Conservation (phyloP, 2,888 invertebrate species). For the Drosophila tanythrix region DNA sequence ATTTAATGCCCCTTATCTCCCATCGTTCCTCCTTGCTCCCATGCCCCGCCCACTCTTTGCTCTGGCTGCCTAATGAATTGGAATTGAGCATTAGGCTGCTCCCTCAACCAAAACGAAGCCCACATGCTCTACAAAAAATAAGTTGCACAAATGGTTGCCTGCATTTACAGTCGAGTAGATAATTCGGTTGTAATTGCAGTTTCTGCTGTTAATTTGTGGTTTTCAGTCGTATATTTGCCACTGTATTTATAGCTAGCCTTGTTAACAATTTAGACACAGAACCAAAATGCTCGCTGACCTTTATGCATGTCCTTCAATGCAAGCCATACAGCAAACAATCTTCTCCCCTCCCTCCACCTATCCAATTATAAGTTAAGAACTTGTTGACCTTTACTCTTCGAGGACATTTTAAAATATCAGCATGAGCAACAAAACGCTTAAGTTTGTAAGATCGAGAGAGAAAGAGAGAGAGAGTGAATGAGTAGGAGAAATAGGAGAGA, state of each 20-base stretch:
- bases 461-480: background rate
- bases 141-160: conserved; percentile 5
- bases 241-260: background rate
- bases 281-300: conserved; percentile 30
- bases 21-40: background rate
- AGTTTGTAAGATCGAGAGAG: background rate
- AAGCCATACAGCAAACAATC: background rate
- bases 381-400: background rate
- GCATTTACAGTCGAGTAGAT: background rate
- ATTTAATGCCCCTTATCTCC: conserved; percentile 46
- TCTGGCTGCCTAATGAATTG: conserved; percentile 30
- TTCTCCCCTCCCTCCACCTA: background rate
- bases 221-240: background rate
- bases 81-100: conserved; percentile 20
- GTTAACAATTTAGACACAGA: background rate
- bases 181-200: conserved; percentile 9
- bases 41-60: conserved; percentile 3
- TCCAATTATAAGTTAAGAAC: background rate
- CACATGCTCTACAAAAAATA: background rate
- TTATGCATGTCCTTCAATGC: conserved; percentile 19
- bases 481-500: background rate
- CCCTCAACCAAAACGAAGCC: background rate
- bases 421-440: background rate
- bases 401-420: background rate
- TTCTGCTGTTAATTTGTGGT: background rate